Percentiles rank a stretch among this genome's conserved stretches.
Evolutionary conservation across 37 sponge, comb jelly and placozoan genomes (phyloP).

Genomic region (Geodia barretti): DNA sequence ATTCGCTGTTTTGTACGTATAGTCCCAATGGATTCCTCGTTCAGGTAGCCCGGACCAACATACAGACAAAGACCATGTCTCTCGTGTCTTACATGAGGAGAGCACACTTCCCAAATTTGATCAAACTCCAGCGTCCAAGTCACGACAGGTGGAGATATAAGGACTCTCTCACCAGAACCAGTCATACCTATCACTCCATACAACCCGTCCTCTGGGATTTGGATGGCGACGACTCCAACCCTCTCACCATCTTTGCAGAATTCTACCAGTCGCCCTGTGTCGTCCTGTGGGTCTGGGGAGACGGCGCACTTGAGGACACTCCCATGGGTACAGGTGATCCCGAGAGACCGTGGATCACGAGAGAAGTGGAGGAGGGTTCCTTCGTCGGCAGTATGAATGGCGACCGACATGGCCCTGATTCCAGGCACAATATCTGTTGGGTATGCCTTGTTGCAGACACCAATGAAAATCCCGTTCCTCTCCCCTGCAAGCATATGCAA

Average conservation of each 20-base stretch:
- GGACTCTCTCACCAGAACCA: slow-evolving; percentile 50
- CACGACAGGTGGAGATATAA: slow-evolving; percentile 29
- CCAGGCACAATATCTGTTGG: slow-evolving; percentile 61
- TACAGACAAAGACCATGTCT: slow-evolving; percentile 47
- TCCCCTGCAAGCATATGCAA: slow-evolving; percentile 20
- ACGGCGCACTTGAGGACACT: slow-evolving; percentile 48
- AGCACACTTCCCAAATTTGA: slow-evolving; percentile 30
- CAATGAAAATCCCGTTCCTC: slow-evolving; percentile 47
- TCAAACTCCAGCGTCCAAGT: slow-evolving; percentile 12
- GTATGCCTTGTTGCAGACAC: slow-evolving; percentile 58
- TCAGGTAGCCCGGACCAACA: slow-evolving; percentile 23
- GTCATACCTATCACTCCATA: slow-evolving; percentile 68
- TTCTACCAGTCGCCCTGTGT: neutral
- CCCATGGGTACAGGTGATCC: slow-evolving; percentile 14
- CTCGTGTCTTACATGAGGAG: slow-evolving; percentile 29
- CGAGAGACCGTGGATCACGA: slow-evolving; percentile 14
- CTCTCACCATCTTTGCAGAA: slow-evolving; percentile 43
- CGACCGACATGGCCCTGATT: slow-evolving; percentile 57
- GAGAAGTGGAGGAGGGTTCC: slow-evolving; percentile 46
- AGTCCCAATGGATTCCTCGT: slow-evolving; percentile 42
- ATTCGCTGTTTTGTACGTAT: slow-evolving; percentile 8
- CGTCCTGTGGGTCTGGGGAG: neutral
- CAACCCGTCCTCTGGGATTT: slow-evolving; percentile 53
- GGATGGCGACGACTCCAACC: slow-evolving; percentile 2
- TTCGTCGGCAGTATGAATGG: slow-evolving; percentile 47